Conservation (phyloP, 2,113 vertebrate species). For the Phycodurus eques region DNA sequence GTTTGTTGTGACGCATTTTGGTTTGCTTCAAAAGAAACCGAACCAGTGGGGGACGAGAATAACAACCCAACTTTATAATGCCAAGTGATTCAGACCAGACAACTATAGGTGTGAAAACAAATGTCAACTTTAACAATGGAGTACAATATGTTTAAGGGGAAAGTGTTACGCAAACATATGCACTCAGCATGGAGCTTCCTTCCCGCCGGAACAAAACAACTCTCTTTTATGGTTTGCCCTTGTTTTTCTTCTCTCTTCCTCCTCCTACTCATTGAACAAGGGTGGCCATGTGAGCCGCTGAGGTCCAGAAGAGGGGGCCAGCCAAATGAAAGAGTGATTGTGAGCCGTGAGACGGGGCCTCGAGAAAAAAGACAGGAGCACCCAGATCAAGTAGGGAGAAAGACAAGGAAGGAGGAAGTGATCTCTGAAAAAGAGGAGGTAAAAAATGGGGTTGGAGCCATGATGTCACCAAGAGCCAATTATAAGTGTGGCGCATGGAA, state of each 20-base stretch:
- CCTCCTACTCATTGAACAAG: slow-evolving; percentile 30
- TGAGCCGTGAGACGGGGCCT: slow-evolving; percentile 13
- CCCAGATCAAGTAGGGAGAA: slow-evolving; percentile 20
- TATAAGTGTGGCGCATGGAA: slow-evolving; percentile 49
- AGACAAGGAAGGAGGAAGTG: slow-evolving; percentile 26
- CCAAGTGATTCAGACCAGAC: neutral
- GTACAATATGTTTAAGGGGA: neutral
- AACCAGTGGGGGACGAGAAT: neutral
- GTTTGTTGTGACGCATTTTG: neutral
- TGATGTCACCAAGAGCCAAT: slow-evolving; percentile 80
- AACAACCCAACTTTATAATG: neutral
- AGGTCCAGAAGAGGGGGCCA: slow-evolving; percentile 59
- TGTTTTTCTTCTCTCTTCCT: slow-evolving; percentile 27
- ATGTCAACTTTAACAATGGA: neutral
- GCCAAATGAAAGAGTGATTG: slow-evolving; percentile 36
- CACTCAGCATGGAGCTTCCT: slow-evolving; percentile 14
- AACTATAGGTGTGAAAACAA: neutral
- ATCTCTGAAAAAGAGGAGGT: slow-evolving; percentile 61
- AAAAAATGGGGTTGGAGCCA: slow-evolving; percentile 61
- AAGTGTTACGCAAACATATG: neutral
- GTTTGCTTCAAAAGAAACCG: neutral
- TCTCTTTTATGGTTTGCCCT: slow-evolving; percentile 12
- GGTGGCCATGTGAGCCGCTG: slow-evolving; percentile 41
- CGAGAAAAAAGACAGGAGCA: slow-evolving; percentile 3
- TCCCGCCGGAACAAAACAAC: slow-evolving; percentile 6